A percentile compares a stretch with the other conserved stretches of the same genome.
These are phyloP conservation scores for Drosophila paramelanica DNA, from an alignment of 2,888 invertebrate genomes.

Conservation along the genomic window DNA sequence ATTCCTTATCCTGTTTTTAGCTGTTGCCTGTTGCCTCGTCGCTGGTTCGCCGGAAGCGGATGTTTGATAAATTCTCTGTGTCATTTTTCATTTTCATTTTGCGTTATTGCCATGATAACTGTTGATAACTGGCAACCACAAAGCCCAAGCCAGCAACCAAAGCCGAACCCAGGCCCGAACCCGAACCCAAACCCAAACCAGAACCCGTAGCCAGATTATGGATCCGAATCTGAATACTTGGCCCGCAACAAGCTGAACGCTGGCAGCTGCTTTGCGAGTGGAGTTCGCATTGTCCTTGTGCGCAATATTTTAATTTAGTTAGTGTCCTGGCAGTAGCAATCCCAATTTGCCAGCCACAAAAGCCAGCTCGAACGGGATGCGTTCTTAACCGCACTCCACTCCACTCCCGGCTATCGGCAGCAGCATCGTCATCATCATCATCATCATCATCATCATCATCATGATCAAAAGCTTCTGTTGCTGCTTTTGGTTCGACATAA, in stretches of 20 bases:
- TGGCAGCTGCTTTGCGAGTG: constrained; percentile 9
- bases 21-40: constrained; percentile 7
- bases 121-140: constrained; percentile 48
- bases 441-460: constrained; percentile 23
- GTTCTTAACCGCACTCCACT: constrained; percentile 14
- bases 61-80: constrained; percentile 70
- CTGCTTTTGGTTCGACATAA: constrained; percentile 29
- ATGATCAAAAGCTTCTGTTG: constrained; percentile 10
- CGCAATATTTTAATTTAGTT: constrained; percentile 43
- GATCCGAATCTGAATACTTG: constrained; percentile 1
- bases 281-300: constrained; percentile 29
- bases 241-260: background rate
- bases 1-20: constrained; percentile 37
- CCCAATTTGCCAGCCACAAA: constrained; percentile 37
- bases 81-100: constrained; percentile 53
- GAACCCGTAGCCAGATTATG: background rate
- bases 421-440: constrained; percentile 5
- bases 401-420: background rate
- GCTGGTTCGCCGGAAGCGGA: constrained; percentile 65
- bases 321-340: constrained; percentile 22
- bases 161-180: background rate
- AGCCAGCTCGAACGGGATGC: constrained; percentile 8
- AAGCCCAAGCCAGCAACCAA: background rate
- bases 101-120: constrained; percentile 56
- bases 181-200: background rate